Base-by-base conservation (phyloP, 2,888 invertebrate species). In the Habrosyne pyritoides region DNA sequence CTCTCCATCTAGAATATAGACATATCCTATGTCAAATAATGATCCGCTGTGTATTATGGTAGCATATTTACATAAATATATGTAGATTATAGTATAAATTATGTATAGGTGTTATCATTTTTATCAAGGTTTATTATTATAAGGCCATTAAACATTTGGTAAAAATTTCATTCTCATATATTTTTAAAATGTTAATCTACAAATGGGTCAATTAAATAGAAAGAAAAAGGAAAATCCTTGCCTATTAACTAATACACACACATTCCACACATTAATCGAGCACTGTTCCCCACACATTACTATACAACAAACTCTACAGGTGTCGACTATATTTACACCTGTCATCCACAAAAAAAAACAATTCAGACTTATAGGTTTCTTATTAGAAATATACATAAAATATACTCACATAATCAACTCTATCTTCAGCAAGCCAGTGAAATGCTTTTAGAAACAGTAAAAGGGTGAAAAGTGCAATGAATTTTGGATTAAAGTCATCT, bases 341-440 rank as follows among this genome's bases (percentile, higher is more conserved):
- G n/a, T n/a, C n/a, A n/a, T n/a, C n/a, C n/a, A n/a, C n/a, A n/a
- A n/a, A n/a, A n/a, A n/a, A n/a, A n/a, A n/a, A n/a, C n/a, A n/a
- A n/a, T n/a, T n/a, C n/a, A n/a, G 33, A 5, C 33, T n/a, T 12
- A 33, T 33, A n/a, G 5, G 33, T 33, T 33, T 21, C 21, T 21
- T 21, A 47, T 22, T 47, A 3, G 33, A 47, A n/a, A 48, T 14
- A 48, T 2, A 14, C 18, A 28, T 5, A 63, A 55, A 53, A 18
- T 36, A 53, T 77, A 95, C 98, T 97, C 93, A 98, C 99, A 94
- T 97, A 99, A 90, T 99, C 99, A 33, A 99, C 99, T 81, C 99
- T 94, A 83, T 99, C 99, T 90, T 99, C 99, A 18, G 98, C 98
- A 46, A 99, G 93, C 99, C 99, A 99, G 93, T 99, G 99, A 93